Percentiles rank a stretch among this genome's conserved stretches.
These are phyloP conservation scores for Congeria kusceri DNA, from an alignment of 2,888 invertebrate genomes.

Conservation along the genomic window DNA sequence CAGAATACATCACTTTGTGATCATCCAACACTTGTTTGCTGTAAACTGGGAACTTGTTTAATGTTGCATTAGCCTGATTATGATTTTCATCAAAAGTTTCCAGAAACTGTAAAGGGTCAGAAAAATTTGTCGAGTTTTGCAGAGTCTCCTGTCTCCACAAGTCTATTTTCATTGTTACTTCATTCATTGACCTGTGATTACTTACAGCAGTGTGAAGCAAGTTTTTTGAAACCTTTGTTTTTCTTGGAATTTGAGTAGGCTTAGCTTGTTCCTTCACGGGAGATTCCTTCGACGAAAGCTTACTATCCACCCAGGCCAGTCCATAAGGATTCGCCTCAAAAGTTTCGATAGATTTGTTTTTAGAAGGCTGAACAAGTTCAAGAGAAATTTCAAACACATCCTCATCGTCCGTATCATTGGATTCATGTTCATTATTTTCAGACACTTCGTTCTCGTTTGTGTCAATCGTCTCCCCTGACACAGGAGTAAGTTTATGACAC, in stretches of 20 bases:
- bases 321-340: slow-evolving; percentile 36
- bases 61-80: slow-evolving; percentile 61
- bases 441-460: slow-evolving; percentile 12
- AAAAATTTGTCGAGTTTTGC: slow-evolving; percentile 23
- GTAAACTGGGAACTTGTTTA: slow-evolving; percentile 78
- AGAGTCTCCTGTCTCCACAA: slow-evolving; percentile 28
- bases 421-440: slow-evolving; percentile 17
- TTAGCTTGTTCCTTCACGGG: slow-evolving; percentile 15
- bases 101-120: slow-evolving; percentile 42
- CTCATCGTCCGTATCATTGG: slow-evolving; percentile 31
- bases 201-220: slow-evolving; percentile 33
- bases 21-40: slow-evolving; percentile 51
- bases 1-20: slow-evolving; percentile 67
- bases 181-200: slow-evolving; percentile 51
- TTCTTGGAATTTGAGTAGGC: slow-evolving; percentile 53
- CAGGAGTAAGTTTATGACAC: slow-evolving; percentile 39
- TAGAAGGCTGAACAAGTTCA: slow-evolving; percentile 27
- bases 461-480: slow-evolving; percentile 20
- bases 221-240: slow-evolving; percentile 37
- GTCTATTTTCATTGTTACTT: slow-evolving; percentile 50
- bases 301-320: slow-evolving; percentile 42
- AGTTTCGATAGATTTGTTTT: slow-evolving; percentile 15
- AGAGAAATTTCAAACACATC: slow-evolving; percentile 58
- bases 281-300: slow-evolving; percentile 1
- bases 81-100: slow-evolving; percentile 58